phyloP scores from a whole-genome alignment of 2,113 vertebrate genomes.

The Lampris incognitus region DNA sequence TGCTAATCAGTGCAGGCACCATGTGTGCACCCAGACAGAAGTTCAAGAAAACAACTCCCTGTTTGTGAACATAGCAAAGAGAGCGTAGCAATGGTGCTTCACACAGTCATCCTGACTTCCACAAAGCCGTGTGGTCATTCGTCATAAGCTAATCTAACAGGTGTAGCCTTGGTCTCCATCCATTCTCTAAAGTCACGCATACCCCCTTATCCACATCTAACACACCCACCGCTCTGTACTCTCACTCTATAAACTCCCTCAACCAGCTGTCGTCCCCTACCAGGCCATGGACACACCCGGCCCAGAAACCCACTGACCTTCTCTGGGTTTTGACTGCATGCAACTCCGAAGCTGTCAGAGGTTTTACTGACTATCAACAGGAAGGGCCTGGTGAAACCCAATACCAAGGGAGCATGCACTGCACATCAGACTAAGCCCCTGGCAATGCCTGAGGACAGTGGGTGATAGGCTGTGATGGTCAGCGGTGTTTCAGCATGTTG shows the following conservation, averaged over 20 bases:
- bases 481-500: background rate
- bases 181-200: slow-evolving; percentile 24
- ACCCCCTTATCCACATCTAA: slow-evolving; percentile 19
- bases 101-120: background rate
- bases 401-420: slow-evolving; percentile 26
- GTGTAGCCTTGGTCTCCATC: slow-evolving; percentile 32
- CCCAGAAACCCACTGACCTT: slow-evolving; percentile 66
- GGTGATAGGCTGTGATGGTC: background rate
- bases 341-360: slow-evolving; percentile 22
- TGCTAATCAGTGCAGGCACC: background rate
- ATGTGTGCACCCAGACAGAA: slow-evolving; percentile 5
- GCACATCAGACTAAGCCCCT: slow-evolving; percentile 16
- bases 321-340: slow-evolving; percentile 19
- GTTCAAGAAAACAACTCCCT: background rate
- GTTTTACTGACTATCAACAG: slow-evolving; percentile 7
- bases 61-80: background rate
- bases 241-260: background rate
- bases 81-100: background rate
- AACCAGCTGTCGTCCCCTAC: slow-evolving; percentile 60
- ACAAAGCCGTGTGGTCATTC: slow-evolving; percentile 7
- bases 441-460: slow-evolving; percentile 27
- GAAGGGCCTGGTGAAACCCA: slow-evolving; percentile 22
- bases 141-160: slow-evolving; percentile 48
- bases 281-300: slow-evolving; percentile 16
- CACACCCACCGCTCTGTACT: background rate